Evolutionary conservation across 2,113 vertebrate genomes (phyloP).

Genomic region (Pteropus alecto): DNA sequence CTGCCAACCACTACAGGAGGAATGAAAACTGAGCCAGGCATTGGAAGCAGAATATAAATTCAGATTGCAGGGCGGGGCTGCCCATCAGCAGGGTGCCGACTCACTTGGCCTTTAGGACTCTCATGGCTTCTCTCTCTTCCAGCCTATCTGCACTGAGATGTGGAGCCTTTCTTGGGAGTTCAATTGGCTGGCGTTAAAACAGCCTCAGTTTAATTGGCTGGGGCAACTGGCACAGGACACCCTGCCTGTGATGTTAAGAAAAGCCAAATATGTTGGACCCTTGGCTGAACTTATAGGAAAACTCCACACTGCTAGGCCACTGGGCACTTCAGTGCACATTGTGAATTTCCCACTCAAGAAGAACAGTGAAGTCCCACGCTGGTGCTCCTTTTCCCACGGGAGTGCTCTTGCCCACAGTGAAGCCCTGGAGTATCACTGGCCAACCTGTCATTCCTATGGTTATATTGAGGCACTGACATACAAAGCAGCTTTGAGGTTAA

Average conservation of each 20-base stretch:
- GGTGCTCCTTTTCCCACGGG: not conserved
- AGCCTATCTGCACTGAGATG: not conserved
- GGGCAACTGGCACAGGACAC: not conserved
- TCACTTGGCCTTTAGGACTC: not conserved
- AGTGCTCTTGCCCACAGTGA: not conserved
- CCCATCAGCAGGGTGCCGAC: not conserved
- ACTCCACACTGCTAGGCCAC: not conserved
- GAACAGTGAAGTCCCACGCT: fast-evolving
- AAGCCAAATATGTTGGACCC: not conserved
- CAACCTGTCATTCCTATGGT: not conserved
- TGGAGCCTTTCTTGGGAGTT: not conserved
- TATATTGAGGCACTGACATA: not conserved
- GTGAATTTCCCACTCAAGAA: not conserved
- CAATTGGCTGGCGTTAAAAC: not conserved
- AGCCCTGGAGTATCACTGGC: not conserved
- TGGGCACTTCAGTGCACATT: not conserved
- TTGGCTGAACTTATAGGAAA: not conserved
- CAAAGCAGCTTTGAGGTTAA: not conserved
- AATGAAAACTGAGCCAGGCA: not conserved
- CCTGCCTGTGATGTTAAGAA: not conserved
- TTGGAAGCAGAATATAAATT: not conserved
- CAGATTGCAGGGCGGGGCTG: fast-evolving
- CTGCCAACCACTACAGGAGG: not conserved
- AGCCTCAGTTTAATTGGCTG: not conserved
- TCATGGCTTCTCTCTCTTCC: not conserved